Evolutionary conservation across 2,797 vertebrate species (phyloP).

Genomic region (Nannoperca obscura): DNA sequence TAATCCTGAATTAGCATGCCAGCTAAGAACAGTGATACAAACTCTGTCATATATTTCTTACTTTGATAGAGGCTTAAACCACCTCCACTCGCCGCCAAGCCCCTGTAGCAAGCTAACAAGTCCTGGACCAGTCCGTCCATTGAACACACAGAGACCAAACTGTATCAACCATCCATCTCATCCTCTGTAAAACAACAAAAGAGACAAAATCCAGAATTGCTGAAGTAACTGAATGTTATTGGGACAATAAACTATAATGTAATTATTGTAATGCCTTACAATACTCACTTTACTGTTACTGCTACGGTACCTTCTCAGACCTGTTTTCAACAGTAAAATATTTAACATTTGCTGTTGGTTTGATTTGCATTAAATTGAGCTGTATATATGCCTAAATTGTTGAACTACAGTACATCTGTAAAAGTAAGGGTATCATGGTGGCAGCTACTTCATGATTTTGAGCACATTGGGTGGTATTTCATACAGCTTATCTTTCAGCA

Average conservation of each 20-base stretch:
- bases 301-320: neutral
- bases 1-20: neutral
- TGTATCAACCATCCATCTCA: neutral
- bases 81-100: neutral
- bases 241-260: neutral
- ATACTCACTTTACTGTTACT: neutral
- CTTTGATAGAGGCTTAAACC: neutral
- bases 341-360: neutral
- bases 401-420: neutral
- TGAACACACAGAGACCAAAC: neutral
- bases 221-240: neutral
- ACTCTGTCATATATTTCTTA: neutral
- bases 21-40: neutral
- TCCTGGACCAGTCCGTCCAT: neutral
- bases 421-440: neutral
- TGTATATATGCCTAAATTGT: neutral
- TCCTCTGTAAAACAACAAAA: neutral
- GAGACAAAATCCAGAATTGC: neutral
- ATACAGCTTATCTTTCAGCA: constrained; percentile 25
- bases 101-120: neutral
- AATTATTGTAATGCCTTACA: neutral
- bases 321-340: neutral
- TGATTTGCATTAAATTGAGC: neutral
- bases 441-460: constrained; percentile 8
- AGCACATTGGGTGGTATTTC: constrained; percentile 13